Evolutionary conservation across 1,140 invertebrate species (phyloP).

Genomic region (Drosophila serrata): DNA sequence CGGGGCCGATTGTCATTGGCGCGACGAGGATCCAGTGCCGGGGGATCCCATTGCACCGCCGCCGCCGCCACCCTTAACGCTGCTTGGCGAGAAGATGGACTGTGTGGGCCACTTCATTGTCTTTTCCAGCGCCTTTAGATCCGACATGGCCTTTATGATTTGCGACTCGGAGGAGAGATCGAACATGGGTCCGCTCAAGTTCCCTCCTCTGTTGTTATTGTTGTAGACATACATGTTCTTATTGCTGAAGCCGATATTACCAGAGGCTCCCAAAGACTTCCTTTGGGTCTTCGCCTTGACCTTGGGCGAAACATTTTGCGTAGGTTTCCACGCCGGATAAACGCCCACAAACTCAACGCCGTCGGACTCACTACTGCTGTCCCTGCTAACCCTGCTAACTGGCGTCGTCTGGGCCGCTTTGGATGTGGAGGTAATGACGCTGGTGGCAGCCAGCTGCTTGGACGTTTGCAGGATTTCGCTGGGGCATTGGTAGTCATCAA

Average conservation of each 20-base stretch:
- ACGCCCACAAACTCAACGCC: conserved; percentile 80
- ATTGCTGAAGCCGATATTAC: conserved; percentile 44
- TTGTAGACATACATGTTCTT: conserved; percentile 67
- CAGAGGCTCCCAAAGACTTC: conserved; percentile 20
- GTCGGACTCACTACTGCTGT: conserved; percentile 81
- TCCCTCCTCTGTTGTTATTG: conserved; percentile 32
- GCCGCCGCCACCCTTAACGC: conserved; percentile 27
- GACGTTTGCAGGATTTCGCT: conserved; percentile 79
- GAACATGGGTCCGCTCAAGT: conserved; percentile 11
- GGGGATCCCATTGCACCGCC: conserved; percentile 18
- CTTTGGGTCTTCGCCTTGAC: conserved; percentile 45
- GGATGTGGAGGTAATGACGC: conserved; percentile 26
- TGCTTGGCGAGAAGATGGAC: conserved; percentile 12
- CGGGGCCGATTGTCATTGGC: conserved; percentile 76
- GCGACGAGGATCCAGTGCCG: conserved; percentile 35
- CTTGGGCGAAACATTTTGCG: conserved; percentile 30
- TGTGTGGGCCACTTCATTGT: conserved; percentile 49
- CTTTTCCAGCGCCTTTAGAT: conserved; percentile 59
- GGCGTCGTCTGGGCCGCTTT: conserved; percentile 25
- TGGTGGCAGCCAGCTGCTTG: conserved; percentile 68
- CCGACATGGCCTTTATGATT: conserved; percentile 54
- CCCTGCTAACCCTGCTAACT: conserved; percentile 51
- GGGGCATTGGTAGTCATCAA: conserved; percentile 75
- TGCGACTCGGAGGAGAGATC: conserved; percentile 56
- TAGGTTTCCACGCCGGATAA: conserved; percentile 52